Evolutionary conservation across 2,888 invertebrate genomes (phyloP).

Genomic region (Magallana nippona): DNA sequence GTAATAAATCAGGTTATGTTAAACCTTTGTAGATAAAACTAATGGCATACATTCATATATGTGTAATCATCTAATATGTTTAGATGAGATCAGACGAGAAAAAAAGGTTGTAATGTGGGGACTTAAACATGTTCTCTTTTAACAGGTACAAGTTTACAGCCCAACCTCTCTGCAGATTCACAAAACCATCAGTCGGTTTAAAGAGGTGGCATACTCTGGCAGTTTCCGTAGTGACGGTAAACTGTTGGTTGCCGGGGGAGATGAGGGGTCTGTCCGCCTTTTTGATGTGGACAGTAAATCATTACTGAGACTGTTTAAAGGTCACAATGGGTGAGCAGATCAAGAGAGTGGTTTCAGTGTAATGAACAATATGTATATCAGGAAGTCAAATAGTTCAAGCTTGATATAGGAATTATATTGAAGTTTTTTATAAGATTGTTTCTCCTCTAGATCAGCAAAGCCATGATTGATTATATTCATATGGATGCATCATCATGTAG

Average conservation of each 20-base stretch:
- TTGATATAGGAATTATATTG: no score
- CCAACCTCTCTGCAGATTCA: slow-evolving; percentile 69
- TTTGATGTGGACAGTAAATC: slow-evolving; percentile 93
- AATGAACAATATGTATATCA: no score
- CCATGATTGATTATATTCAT: no score
- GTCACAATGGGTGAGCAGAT: slow-evolving; percentile 71
- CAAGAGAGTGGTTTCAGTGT: neutral
- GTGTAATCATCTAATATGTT: neutral
- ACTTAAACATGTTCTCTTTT: neutral
- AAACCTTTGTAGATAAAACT: no score
- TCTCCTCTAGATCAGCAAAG: no score
- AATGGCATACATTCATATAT: no score
- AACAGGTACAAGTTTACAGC: slow-evolving; percentile 75
- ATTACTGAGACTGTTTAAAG: slow-evolving; percentile 89
- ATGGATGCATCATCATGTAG: no score
- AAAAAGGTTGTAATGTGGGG: no score
- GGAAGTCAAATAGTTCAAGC: no score
- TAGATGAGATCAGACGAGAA: neutral
- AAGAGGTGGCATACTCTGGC: slow-evolving; percentile 78
- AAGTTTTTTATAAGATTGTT: no score
- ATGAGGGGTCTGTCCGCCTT: slow-evolving; percentile 91
- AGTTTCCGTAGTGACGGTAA: slow-evolving; percentile 79
- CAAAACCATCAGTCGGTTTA: slow-evolving; percentile 78
- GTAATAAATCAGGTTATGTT: no score
- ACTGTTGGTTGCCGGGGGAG: slow-evolving; percentile 89